Evolutionary conservation across 2,797 vertebrate genomes (phyloP), one percentile per base, ranked within the genome.

Genomic region (Fistularia commersonii): DNA sequence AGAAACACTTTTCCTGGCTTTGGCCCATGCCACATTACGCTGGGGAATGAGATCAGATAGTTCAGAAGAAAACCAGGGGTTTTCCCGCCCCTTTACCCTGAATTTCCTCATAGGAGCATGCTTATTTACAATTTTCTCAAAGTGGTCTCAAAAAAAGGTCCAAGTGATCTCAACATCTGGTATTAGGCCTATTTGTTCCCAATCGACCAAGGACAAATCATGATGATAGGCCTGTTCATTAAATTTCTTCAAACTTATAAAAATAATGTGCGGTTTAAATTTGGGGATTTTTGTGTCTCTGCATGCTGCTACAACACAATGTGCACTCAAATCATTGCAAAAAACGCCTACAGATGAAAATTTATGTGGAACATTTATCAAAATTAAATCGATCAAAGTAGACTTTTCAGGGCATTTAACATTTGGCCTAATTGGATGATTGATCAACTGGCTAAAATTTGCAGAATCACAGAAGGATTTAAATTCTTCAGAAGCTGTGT

Each of bases 151-250:
- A 9, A 8, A 41, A 41, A 41, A 41, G 6, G 40, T 41, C 40
- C 40, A 41, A 41, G n/a, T 11, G 9, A 41, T 8, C 40, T 41
- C 40, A 9, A 41, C 3, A 3, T 8, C 40, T 41, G 40, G 40
- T 41, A 41, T 11, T 41, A 41, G 40, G 6, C n/a, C 6, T 41
- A 41, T 37, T 6, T 41, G n/a, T 41, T 41, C 3, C 40, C 40
- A 41, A 6, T 41, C n/a, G 8, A 41, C 40, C 8, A 9, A 9
- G 11, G 40, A 41, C n/a, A n/a, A n/a, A n/a, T n/a, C n/a, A n/a
- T n/a, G n/a, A n/a, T n/a, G n/a, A 41, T 6, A 41, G n/a, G 40
- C n/a, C n/a, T 41, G 40, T 41, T 41, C 40, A 41, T 41, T 12
- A 41, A 41, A 41, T 9, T 41, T 12, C n/a, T 41, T 41, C 9